Base-by-base conservation (phyloP, 2,797 vertebrate genomes). In the Phrynocephalus forsythii region DNA sequence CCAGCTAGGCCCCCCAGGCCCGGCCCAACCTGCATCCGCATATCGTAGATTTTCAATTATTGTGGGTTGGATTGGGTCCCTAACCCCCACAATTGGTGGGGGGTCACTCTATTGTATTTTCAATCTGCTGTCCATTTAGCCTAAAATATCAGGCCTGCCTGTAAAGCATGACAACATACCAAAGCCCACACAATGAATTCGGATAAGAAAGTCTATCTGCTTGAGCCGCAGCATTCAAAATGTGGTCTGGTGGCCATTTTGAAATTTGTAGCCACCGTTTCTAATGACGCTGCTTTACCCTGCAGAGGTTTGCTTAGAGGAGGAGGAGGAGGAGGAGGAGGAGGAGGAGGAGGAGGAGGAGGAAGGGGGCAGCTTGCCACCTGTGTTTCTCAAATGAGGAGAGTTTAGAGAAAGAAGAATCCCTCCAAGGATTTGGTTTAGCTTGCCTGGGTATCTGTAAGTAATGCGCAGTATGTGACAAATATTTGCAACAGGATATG, bases 401-500 rank as follows among this genome's bases (percentile, higher is more conserved):
- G 87, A 89, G 86, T 85, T 88, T 93, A 91, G 15, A 30, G 86
- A 89, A 87, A 82, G 60, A 93, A 87, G 69, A 1, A 3, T 88
- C 87, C 71, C 94, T 94, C 91, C 91, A 90, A 94, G 71, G 48
- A 82, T 90, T 91, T 89, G 77, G 80, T 20, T 78, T 85, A 92
- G 69, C 67, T 76, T 83, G 82, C 69, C 60, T 80, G 83, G 71
- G 87, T 68, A 60, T 38, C 56, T 91, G 68, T 82, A 86, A 82
- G 73, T 88, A 81, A 84, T 50, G 76, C 63, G n/a, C 86, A 77
- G 60, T 82, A 60, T 85, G 77, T 90, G 94, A 94, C 93, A 91
- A 92, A 84, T 52, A 68, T 75, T 6, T 88, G 82, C 20, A 90
- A 85, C 93, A 94, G 93, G 93, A 93, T 94, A 92, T 89, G 85